Base-by-base conservation (phyloP, 1,140 invertebrate genomes). In the Heterodera carotae region DNA sequence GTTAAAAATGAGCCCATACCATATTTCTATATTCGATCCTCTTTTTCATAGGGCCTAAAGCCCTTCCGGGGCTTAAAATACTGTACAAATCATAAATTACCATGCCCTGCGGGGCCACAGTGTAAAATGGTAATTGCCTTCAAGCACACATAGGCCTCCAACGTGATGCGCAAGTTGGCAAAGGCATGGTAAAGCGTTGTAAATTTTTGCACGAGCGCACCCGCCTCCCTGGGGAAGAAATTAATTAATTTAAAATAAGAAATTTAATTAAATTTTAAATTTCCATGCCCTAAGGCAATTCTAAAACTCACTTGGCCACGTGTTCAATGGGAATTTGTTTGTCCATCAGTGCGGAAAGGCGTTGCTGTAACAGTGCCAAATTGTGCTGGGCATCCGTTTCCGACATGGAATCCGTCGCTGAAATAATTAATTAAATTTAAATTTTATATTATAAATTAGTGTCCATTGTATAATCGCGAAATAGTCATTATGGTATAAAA, bases 111-210 rank as follows among this genome's bases (percentile, higher is more conserved):
- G 15, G 72, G 59, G 25, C 76, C 70, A 43, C 79, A 85, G 60
- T 85, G 85, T 5, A 89, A 77, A 25, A 89, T 82, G 18, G 88
- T 86, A 33, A 89, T 88, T 22, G 87, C 87, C 76, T 89, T 87
- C 31, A 89, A 81, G 69, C 88, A 89, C 25, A 88, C 86, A 75
- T 88, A 88, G 75, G 88, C 88, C 80, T 89, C 87, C 15, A 83
- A 70, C 10, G 85, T 83, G 60, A 89, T 78, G 22, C 75, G 80
- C 33, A 87, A 75, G 22, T 77, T 71, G 64, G 85, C 83, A 69
- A 86, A 84, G 15, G 82, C 74, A 67, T 88, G 82, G 22, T 83
- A 81, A 25, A 88, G 76, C 60, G 81, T 82, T 27, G 88, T 88
- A 48, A 89, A 84, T 56, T 87, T 85, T 62, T 88, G 84, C 64